phyloP scores from a whole-genome alignment of 2,888 invertebrate genomes.

The Lycophotia porphyrea region DNA sequence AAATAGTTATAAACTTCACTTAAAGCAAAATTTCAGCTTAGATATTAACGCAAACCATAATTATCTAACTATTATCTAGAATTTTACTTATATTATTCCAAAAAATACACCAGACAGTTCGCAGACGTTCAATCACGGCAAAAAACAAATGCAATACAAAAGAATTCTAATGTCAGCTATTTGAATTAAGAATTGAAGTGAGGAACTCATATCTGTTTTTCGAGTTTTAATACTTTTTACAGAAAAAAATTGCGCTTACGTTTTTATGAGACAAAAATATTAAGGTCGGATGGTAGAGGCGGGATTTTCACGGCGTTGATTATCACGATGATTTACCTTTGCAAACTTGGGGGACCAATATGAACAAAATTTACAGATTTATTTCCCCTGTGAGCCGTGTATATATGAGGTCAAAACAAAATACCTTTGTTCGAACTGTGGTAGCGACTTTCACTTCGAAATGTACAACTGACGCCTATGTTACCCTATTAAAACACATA shows the following conservation, averaged over 20 bases:
- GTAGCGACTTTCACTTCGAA: too few relatives aligned
- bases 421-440: neutral
- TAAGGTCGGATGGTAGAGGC: neutral
- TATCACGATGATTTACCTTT: neutral
- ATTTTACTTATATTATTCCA: slow-evolving; percentile 70
- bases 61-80: slow-evolving; percentile 67
- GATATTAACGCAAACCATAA: slow-evolving; percentile 73
- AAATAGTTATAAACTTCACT: slow-evolving; percentile 69
- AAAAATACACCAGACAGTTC: slow-evolving; percentile 54
- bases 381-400: neutral
- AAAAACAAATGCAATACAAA: slow-evolving; percentile 67
- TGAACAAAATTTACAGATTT: neutral
- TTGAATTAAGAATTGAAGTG: slow-evolving; percentile 54
- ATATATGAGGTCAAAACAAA: neutral
- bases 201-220: slow-evolving; percentile 21
- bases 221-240: slow-evolving; percentile 19
- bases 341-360: neutral
- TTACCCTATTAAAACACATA: too few relatives aligned
- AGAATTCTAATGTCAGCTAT: slow-evolving; percentile 53
- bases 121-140: slow-evolving; percentile 53
- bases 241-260: neutral
- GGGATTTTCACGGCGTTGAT: neutral
- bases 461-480: too few relatives aligned
- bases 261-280: slow-evolving; percentile 33
- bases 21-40: slow-evolving; percentile 71